Conservation (phyloP, 2,797 vertebrate genomes). For the Tadarida brasiliensis region DNA sequence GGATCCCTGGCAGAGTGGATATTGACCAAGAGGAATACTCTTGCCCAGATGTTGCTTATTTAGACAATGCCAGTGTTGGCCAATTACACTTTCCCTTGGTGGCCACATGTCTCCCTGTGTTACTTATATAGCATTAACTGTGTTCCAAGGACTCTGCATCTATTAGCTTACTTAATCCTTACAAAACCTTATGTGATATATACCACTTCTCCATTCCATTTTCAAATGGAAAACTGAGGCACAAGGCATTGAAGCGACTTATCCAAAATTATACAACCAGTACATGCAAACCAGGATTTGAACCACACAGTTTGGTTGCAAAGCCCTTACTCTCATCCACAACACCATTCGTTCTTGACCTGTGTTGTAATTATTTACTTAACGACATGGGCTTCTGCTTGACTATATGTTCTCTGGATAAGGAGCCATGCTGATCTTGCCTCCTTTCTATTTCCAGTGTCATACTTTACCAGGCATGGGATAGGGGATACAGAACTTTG, state of each 20-base stretch:
- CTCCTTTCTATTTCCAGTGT: neutral
- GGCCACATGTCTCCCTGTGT: neutral
- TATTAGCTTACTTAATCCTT: neutral
- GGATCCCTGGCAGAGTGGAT: neutral
- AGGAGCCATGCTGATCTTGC: neutral
- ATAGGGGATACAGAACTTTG: neutral
- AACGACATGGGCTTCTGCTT: neutral
- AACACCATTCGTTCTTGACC: neutral
- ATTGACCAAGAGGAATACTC: neutral
- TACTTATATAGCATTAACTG: neutral
- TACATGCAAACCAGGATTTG: neutral
- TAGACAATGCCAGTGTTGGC: neutral
- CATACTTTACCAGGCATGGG: neutral
- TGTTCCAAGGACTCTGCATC: neutral
- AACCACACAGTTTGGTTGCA: neutral
- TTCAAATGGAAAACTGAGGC: neutral
- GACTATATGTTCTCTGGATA: neutral
- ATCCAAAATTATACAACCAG: neutral
- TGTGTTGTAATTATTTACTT: neutral
- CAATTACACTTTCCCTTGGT: neutral
- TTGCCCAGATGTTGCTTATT: neutral
- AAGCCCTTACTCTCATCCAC: neutral
- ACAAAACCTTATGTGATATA: neutral
- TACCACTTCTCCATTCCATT: neutral
- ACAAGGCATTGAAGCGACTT: neutral